A percentile compares a stretch with the other conserved stretches of the same genome.
These are phyloP conservation scores for Phallusia fumigata DNA, from an alignment of 23 tunicate species.

Conservation along the genomic window DNA sequence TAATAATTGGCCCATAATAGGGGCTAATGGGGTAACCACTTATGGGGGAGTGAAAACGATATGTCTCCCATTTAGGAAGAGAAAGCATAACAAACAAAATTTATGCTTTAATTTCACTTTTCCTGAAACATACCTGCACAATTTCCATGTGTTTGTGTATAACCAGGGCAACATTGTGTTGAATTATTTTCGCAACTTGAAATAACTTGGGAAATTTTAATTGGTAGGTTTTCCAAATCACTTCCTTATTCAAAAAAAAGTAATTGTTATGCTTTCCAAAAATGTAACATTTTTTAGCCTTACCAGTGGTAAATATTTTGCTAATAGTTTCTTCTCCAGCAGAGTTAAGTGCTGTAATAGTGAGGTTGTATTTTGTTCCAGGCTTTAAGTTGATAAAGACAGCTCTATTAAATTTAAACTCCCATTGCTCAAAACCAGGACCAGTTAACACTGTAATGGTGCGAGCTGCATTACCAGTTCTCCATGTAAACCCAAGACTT, in stretches of 20 bases:
- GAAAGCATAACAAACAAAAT: no score
- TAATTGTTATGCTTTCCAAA: no score
- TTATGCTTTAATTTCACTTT: no score
- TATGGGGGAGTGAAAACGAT: no score
- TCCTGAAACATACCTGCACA: slow-evolving; percentile 2
- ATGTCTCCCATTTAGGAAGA: no score
- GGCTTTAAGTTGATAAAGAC: not conserved
- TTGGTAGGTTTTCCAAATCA: no score
- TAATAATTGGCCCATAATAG: no score
- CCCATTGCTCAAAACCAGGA: not conserved
- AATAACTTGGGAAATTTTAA: not conserved
- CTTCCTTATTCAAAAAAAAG: no score
- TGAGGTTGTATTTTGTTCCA: not conserved
- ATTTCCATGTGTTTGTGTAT: not conserved
- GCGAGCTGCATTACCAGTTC: not conserved
- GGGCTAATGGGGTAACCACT: no score
- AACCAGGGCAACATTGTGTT: not conserved
- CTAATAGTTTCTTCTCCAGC: not conserved
- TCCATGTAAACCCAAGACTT: slow-evolving; percentile 2
- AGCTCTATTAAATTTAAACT: not conserved
- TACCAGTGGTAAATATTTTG: not conserved
- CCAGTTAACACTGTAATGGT: not conserved
- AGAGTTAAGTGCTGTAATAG: not conserved
- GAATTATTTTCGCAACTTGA: not conserved
- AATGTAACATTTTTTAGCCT: not conserved